Conservation (phyloP, 2,888 invertebrate species). For the Sinopyrophorus schimmeli region DNA sequence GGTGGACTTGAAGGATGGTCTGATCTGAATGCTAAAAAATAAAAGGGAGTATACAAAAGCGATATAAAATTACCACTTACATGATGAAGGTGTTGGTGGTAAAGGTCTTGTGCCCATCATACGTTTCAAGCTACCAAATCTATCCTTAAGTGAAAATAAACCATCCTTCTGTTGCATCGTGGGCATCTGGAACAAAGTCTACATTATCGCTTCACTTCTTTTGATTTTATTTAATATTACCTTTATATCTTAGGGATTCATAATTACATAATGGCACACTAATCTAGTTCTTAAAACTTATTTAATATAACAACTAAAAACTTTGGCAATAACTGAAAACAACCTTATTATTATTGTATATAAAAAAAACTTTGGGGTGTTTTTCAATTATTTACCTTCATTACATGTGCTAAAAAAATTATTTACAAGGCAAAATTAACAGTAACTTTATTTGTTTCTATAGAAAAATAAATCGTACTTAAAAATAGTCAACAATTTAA, state of each 20-base stretch:
- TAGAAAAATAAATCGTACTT: background rate
- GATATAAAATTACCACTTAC: slow-evolving; percentile 6
- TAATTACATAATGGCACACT: background rate
- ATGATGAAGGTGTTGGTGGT: slow-evolving; percentile 58
- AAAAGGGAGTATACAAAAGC: no score
- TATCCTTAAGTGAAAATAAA: slow-evolving; percentile 53
- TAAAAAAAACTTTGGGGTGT: no score
- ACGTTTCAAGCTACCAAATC: slow-evolving; percentile 57
- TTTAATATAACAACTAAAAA: background rate
- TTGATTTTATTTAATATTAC: slow-evolving; percentile 11
- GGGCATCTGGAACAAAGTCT: slow-evolving; percentile 45
- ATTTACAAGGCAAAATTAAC: no score
- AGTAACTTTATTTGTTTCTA: background rate
- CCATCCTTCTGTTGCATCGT: slow-evolving; percentile 48
- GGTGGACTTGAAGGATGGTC: slow-evolving; percentile 44
- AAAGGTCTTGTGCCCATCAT: slow-evolving; percentile 58
- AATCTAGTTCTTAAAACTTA: background rate
- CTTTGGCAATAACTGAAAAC: no score
- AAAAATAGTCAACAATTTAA: no score
- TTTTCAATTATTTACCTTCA: no score
- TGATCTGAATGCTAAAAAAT: slow-evolving; percentile 43
- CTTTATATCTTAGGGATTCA: slow-evolving; percentile 9
- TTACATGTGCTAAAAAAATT: no score
- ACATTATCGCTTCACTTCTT: slow-evolving; percentile 49
- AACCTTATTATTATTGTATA: no score